Base-by-base conservation (phyloP, 2,797 vertebrate species). In the Holocentrus rufus region DNA sequence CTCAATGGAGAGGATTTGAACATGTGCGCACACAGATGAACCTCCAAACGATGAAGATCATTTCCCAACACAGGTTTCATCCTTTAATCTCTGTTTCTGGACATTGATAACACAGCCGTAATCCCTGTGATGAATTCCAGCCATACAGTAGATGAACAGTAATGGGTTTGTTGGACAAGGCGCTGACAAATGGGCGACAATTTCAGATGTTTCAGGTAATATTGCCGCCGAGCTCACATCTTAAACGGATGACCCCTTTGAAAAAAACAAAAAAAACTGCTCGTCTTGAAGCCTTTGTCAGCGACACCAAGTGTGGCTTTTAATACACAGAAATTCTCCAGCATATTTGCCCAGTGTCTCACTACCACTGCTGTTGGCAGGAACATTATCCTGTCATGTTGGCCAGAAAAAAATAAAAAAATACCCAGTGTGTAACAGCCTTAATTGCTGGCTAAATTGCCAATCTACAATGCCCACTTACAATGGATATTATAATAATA, bases 51-150 rank as follows among this genome's bases (percentile, higher is more conserved):
- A 60, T 31, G 0, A 53, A 73, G 61, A 52, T 69, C 36, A 63
- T 69, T 31, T 87, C 67, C 84, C 70, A 72, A 74, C 8, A 0
- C 65, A 47, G 66, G 65, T 81, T 81, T 81, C 44, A 67, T 75
- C 71, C 73, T 76, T 59, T 83, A 82, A 77, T 80, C 81, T 77
- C 18, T 57, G 50, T 44, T 13, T 76, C 14, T 57, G 70, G 65
- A 64, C 66, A 47, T 54, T 65, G 36, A 68, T 65, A 60, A 60
- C 64, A n/a, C 36, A 9, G 5, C 77, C 59, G 49, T 76, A 76
- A 75, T 67, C 79, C 23, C 67, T 39, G 59, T 74, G 78, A 83
- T 87, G 79, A 80, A 76, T 83, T 83, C 56, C 80, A 50, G 44
- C 2, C 10, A 1, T 27, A 42, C n/a, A 42, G 17, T 42, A 80